Base-by-base conservation (phyloP, 2,888 invertebrate species). In the Pyrrhosoma nymphula region DNA sequence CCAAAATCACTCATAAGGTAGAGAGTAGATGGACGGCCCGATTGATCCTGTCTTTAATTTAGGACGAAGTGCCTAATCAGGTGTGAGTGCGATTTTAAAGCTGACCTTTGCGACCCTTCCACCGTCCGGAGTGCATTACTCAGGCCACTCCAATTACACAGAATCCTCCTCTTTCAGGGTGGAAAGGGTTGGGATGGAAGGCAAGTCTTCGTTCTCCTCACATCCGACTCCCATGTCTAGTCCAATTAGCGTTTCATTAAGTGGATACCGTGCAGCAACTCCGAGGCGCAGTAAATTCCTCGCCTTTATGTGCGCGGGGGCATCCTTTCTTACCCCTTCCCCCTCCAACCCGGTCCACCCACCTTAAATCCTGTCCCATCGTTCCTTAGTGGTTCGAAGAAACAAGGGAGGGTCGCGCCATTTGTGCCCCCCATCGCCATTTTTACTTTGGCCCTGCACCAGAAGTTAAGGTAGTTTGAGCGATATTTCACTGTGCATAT, bases 171-270 rank as follows among this genome's bases (percentile, higher is more conserved):
- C 60, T 14, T 14, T 60, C 16, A 12, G 14, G 82, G 35, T 0
- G 4, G 30, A 35, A 35, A 35, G 82, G 82, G 16, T 16, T 35
- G 82, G 69, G n/a, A 47, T 16, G 35, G 35, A 2, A 35, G 35
- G 30, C 20, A 26, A 35, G 75, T 30, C 75, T 26, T 30, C 12
- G 30, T 18, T 35, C 35, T 0, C 18, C 18, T 30, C 30, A 12
- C 82, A 82, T 18, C 35, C 35, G 30, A 16, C 82, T 35, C 16
- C 82, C 82, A 35, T 0, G 82, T 82, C 82, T 82, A 82, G 82
- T 82, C 82, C 82, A 82, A 82, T 82, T 35, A 82, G 82, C 30
- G 82, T 82, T 35, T 82, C 82, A 82, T 82, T 82, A 82, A 82
- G 82, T 26, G 82, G 82, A 82, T 35, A 12, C 30, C 35, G 82